Conservation (phyloP, 2,888 invertebrate genomes). For the Eilema sororculum region DNA sequence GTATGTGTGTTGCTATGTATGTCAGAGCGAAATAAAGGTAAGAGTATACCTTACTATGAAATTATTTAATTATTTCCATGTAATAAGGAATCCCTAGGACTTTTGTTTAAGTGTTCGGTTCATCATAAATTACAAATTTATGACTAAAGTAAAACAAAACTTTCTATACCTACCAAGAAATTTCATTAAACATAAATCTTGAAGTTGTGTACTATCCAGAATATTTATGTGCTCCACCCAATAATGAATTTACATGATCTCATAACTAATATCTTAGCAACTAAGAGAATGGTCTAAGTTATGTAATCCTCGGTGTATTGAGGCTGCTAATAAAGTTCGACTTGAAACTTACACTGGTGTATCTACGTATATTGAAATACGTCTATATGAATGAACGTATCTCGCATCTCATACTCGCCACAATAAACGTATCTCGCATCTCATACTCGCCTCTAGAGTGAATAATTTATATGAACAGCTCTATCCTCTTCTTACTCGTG, state of each 20-base stretch:
- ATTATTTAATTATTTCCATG: not conserved
- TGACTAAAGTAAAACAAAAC: slow-evolving; percentile 7
- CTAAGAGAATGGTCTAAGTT: slow-evolving; percentile 72
- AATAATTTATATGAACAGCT: slow-evolving; percentile 2
- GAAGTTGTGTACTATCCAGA: slow-evolving; percentile 21
- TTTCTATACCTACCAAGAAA: slow-evolving; percentile 20
- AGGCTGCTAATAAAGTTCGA: slow-evolving; percentile 61
- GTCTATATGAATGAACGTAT: slow-evolving; percentile 10
- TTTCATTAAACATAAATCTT: slow-evolving; percentile 28
- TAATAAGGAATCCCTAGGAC: not conserved
- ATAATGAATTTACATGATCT: slow-evolving; percentile 62
- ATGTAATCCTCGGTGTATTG: slow-evolving; percentile 72
- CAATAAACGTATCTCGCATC: slow-evolving; percentile 13
- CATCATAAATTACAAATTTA: slow-evolving; percentile 9
- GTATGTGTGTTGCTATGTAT: no score
- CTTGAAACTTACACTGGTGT: slow-evolving; percentile 37
- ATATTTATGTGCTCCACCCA: slow-evolving; percentile 34
- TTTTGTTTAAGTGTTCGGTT: not conserved
- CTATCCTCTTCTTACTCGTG: slow-evolving; percentile 11
- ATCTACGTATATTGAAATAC: slow-evolving; percentile 2
- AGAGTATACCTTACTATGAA: not conserved
- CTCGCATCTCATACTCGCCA: slow-evolving; percentile 12
- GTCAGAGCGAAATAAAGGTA: not conserved
- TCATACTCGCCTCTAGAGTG: slow-evolving; percentile 3
- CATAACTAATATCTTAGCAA: slow-evolving; percentile 62